These are phyloP conservation scores for Felis chaus DNA, from an alignment of 2,113 vertebrate species.

Conservation along the genomic window DNA sequence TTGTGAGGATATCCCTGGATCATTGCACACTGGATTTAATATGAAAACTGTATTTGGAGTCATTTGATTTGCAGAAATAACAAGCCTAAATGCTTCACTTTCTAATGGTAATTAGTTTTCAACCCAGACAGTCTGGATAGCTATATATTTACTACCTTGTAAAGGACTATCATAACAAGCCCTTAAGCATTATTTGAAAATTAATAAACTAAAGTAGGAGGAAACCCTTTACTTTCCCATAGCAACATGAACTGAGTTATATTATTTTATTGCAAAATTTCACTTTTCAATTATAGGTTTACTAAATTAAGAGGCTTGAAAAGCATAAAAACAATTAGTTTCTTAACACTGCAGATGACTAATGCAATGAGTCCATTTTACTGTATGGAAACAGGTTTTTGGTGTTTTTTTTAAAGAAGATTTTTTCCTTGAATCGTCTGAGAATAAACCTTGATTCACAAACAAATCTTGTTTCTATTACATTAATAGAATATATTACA, in stretches of 20 bases:
- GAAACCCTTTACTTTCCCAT: slow-evolving; percentile 88
- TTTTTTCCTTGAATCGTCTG: slow-evolving; percentile 76
- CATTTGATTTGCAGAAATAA: slow-evolving; percentile 88
- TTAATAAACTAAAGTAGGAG: slow-evolving; percentile 90
- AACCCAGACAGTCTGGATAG: slow-evolving; percentile 89
- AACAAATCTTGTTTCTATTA: slow-evolving; percentile 78
- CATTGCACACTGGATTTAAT: slow-evolving; percentile 83
- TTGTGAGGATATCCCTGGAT: slow-evolving; percentile 77
- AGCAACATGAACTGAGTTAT: slow-evolving; percentile 85
- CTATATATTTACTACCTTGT: slow-evolving; percentile 89
- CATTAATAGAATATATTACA: slow-evolving; percentile 69
- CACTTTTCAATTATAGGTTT: slow-evolving; percentile 90
- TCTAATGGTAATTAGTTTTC: slow-evolving; percentile 90
- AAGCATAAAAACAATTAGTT: slow-evolving; percentile 90
- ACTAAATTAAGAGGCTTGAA: slow-evolving; percentile 87
- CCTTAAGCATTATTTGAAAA: slow-evolving; percentile 90
- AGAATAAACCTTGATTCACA: slow-evolving; percentile 80
- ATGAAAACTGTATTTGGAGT: slow-evolving; percentile 85
- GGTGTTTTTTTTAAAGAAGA: slow-evolving; percentile 72
- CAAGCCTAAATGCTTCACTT: slow-evolving; percentile 86
- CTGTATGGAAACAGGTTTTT: slow-evolving; percentile 79
- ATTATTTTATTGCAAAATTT: slow-evolving; percentile 89
- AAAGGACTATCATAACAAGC: slow-evolving; percentile 91
- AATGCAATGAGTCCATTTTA: slow-evolving; percentile 82
- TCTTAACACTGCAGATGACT: slow-evolving; percentile 87